phyloP scores from a whole-genome alignment of 2,113 vertebrate genomes.

The Syngnathoides biaculeatus region DNA sequence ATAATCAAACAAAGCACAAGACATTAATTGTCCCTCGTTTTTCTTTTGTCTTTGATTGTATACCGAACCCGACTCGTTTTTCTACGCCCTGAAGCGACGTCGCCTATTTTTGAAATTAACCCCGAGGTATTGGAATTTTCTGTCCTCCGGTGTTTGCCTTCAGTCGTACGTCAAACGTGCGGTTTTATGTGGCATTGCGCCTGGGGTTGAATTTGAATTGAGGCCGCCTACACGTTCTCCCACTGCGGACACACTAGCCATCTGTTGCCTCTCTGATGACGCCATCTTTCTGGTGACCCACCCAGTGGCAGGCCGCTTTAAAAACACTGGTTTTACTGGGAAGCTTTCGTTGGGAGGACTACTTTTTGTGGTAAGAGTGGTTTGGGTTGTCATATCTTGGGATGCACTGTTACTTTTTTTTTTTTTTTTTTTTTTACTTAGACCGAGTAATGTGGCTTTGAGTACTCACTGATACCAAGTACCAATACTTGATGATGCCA shows the following conservation, averaged over 20 bases:
- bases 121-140: neutral
- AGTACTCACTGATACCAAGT: neutral
- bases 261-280: constrained; percentile 71
- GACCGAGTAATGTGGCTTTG: too few species aligned
- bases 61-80: neutral
- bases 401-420: neutral
- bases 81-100: neutral
- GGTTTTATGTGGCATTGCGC: neutral
- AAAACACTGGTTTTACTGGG: constrained; percentile 36
- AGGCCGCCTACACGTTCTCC: constrained; percentile 61
- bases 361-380: neutral
- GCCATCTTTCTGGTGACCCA: constrained; percentile 70
- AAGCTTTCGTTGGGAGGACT: constrained; percentile 8
- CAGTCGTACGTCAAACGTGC: neutral
- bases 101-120: neutral
- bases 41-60: neutral
- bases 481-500: neutral
- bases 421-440: neutral
- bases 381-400: neutral
- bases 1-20: neutral
- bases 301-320: constrained; percentile 49
- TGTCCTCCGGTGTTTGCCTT: neutral
- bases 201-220: constrained; percentile 31
- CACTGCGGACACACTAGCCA: constrained; percentile 72
- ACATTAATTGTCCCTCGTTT: neutral